Conservation (phyloP, 2,113 vertebrate species). For the Saiga tatarica region DNA sequence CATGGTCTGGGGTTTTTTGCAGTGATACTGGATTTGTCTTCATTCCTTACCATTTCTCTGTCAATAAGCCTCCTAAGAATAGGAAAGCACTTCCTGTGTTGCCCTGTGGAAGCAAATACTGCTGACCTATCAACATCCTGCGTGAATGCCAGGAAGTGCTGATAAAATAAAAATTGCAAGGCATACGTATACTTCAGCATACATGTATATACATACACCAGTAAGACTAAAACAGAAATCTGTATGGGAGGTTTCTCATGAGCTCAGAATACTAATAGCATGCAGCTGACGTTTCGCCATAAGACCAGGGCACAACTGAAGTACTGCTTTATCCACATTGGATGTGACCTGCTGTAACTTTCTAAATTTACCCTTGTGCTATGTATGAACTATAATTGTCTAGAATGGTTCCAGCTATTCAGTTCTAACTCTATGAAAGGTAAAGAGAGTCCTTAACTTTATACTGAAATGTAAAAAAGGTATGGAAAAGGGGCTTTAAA, state of each 20-base stretch:
- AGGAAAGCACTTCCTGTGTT: background rate
- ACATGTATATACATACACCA: background rate
- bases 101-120: background rate
- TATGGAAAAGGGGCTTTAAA: background rate
- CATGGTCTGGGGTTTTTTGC: background rate
- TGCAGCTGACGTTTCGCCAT: background rate
- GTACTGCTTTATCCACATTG: background rate
- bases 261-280: background rate
- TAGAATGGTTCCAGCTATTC: background rate
- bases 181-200: background rate
- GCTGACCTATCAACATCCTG: background rate
- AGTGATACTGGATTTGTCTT: background rate
- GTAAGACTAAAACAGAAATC: background rate
- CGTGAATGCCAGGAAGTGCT: background rate
- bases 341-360: background rate
- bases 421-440: background rate
- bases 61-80: background rate
- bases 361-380: background rate
- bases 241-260: background rate
- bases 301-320: background rate
- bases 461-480: background rate
- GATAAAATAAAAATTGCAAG: background rate
- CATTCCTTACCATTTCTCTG: background rate
- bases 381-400: background rate
- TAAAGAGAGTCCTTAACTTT: background rate